A percentile compares a stretch with the other conserved stretches of the same genome.
phyloP scores from a whole-genome alignment of 2,797 vertebrate species.

The Euthynnus affinis region DNA sequence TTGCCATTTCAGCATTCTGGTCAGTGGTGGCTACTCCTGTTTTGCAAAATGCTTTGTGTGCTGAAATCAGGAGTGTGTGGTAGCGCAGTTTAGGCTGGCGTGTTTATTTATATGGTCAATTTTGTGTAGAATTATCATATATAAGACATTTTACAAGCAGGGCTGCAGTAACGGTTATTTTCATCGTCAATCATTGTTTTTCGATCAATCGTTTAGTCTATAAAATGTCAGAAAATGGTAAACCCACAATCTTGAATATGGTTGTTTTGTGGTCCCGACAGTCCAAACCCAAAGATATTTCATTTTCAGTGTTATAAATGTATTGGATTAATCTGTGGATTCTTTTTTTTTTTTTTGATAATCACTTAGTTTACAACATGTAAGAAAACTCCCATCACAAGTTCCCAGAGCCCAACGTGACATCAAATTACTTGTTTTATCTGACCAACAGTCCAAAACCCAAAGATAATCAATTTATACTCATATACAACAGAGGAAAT shows the following conservation, averaged over 20 bases:
- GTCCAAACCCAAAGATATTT: background rate
- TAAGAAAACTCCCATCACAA: background rate
- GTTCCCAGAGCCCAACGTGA: background rate
- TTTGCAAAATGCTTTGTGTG: conserved; percentile 80
- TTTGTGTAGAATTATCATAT: conserved; percentile 31
- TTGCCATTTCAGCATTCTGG: conserved; percentile 84
- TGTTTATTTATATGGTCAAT: conserved; percentile 51
- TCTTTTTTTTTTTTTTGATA: too few species aligned
- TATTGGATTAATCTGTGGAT: too few species aligned
- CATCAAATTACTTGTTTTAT: background rate
- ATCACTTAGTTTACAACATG: too few species aligned
- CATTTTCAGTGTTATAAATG: background rate
- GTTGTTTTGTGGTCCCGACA: background rate
- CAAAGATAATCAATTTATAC: background rate
- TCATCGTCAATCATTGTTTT: background rate
- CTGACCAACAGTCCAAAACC: background rate
- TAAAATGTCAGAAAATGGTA: background rate
- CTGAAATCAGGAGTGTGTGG: conserved; percentile 69
- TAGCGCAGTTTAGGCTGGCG: conserved; percentile 53
- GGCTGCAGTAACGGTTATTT: background rate
- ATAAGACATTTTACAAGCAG: conserved; percentile 1
- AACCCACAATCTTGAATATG: background rate
- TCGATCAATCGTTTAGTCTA: too few species aligned
- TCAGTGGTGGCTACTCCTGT: conserved; percentile 57
- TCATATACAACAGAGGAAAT: background rate